Percentiles rank a stretch among this genome's conserved stretches.
Conservation (phyloP, 2,797 vertebrate species). For the Darevskia nairensis region DNA sequence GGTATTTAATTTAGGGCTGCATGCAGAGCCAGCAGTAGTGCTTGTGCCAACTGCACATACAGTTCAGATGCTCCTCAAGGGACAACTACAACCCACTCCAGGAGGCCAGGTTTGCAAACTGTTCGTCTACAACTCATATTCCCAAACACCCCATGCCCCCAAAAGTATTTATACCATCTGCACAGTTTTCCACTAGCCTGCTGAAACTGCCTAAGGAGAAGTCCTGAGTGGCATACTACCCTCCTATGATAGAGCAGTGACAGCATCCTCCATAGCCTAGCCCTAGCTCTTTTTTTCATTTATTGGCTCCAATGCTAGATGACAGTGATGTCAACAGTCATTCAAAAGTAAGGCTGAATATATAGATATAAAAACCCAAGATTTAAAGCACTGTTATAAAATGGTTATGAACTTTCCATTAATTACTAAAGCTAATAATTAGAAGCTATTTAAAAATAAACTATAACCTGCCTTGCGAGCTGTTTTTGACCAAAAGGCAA, state of each 20-base stretch:
- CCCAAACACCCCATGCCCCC: background rate
- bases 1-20: background rate
- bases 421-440: background rate
- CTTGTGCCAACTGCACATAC: background rate
- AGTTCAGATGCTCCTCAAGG: background rate
- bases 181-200: background rate
- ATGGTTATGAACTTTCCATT: background rate
- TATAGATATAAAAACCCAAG: too few relatives aligned
- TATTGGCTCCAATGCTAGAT: background rate
- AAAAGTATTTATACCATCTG: background rate
- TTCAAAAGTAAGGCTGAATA: background rate
- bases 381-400: too few relatives aligned
- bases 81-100: background rate
- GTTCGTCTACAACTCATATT: background rate
- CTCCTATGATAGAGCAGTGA: background rate
- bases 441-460: too few relatives aligned
- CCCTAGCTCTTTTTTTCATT: background rate
- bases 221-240: background rate
- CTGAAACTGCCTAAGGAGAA: background rate
- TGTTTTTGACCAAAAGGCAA: background rate
- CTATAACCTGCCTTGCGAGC: background rate
- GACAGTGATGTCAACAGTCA: background rate
- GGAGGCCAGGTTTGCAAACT: background rate
- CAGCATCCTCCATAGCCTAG: background rate
- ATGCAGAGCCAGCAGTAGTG: background rate